Evolutionary conservation across 2,888 invertebrate species (phyloP), one percentile per base, ranked within the genome.

Genomic region (Eretmocerus hayati): DNA sequence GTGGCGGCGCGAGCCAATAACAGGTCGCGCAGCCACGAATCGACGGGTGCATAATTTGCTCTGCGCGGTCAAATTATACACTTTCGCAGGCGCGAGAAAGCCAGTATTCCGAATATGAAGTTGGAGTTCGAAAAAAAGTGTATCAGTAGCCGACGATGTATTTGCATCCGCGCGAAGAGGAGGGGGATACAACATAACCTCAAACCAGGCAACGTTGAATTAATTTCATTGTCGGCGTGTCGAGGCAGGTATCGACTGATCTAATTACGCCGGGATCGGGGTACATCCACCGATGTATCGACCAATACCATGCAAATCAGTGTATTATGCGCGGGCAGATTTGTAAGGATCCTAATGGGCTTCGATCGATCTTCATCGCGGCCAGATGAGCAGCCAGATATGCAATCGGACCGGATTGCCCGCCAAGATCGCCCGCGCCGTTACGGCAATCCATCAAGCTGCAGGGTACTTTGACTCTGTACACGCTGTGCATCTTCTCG

Each of bases 341-440:
- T 60, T 60, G 59, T 63, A 58, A 54, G 56, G 54, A 54, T 58
- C 58, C 57, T 61, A 61, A 61, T 61, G 59, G 61, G 57, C 58
- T 55, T 58, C 61, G 61, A 64, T 65, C 61, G 62, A 64, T 65
- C 61, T 61, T 61, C 63, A 65, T 63, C 61, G 58, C 57, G 57
- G 62, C 60, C 57, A 63, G 65, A 65, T 65, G 62, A 62, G 61
- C 61, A 57, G 53, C 56, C 58, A 59, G 63, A 64, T 65, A 65
- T 65, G 63, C 62, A 63, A 65, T 64, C 62, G 62, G 62, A 64
- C 59, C 59, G 58, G 59, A 58, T 57, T 57, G 56, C 57, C 58
- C 57, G 55, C 58, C 56, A 59, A 59, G 62, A 62, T 62, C 60
- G 60, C 48, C 56, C 48, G 52, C 57, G 60, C 60, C 19, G 8